Evolutionary conservation across 1,140 invertebrate genomes (phyloP).

Genomic region (Vanessa tameamea): DNA sequence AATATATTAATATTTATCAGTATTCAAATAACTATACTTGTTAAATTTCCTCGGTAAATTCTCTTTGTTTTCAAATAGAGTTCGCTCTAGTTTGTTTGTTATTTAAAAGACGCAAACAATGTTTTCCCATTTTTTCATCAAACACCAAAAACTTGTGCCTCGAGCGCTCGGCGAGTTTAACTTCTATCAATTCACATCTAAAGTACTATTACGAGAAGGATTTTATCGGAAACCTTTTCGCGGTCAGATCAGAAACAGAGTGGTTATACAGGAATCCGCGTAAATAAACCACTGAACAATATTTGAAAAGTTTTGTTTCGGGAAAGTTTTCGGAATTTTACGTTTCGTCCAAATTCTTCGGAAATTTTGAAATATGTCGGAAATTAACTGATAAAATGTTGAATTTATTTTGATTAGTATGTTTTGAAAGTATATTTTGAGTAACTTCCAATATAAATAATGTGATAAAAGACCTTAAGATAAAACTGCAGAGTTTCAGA

Average conservation of each 20-base stretch:
- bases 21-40: not conserved
- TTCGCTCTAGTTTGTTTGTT: conserved; percentile 11
- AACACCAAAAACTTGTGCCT: conserved; percentile 8
- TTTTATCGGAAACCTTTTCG: conserved; percentile 7
- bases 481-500: too few relatives aligned
- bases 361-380: too few relatives aligned
- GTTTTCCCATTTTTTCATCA: conserved; percentile 10
- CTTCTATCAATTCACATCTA: conserved; percentile 15
- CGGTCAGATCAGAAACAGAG: conserved; percentile 9
- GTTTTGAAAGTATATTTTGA: too few relatives aligned
- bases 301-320: not conserved
- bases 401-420: too few relatives aligned
- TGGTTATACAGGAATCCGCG: conserved; percentile 1
- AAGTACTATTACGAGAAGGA: not conserved
- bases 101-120: conserved; percentile 14
- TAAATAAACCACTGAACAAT: conserved; percentile 2
- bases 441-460: too few relatives aligned
- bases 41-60: conserved; percentile 6
- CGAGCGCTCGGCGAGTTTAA: not conserved
- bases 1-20: not conserved
- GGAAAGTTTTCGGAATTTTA: not conserved
- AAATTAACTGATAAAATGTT: too few relatives aligned
- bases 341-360: not conserved
- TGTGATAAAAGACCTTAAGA: too few relatives aligned
- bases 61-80: conserved; percentile 7